These are phyloP conservation scores for Pelobates fuscus DNA, from an alignment of 2,113 vertebrate genomes.

Conservation along the genomic window DNA sequence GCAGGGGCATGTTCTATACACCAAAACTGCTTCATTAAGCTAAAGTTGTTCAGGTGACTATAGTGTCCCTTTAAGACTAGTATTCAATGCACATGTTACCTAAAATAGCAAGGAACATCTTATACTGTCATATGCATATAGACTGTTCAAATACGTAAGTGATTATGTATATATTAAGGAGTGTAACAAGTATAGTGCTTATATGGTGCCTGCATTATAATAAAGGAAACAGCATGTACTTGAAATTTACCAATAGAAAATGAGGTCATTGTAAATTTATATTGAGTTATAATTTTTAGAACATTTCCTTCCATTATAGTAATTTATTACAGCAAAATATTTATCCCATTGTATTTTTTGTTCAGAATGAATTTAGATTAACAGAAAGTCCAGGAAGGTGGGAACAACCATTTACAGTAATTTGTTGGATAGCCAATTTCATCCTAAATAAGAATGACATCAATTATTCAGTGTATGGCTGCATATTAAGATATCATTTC, in stretches of 20 bases:
- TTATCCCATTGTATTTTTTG: constrained; percentile 20
- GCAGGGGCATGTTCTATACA: too few species aligned
- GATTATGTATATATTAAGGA: too few species aligned
- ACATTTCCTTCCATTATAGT: constrained; percentile 42
- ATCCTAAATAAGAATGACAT: constrained; percentile 30
- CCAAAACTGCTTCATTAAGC: too few species aligned
- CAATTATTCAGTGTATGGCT: constrained; percentile 32
- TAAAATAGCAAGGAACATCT: too few species aligned
- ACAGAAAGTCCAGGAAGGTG: constrained; percentile 34
- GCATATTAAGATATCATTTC: constrained; percentile 14
- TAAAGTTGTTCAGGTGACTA: too few species aligned
- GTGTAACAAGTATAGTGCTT: too few species aligned
- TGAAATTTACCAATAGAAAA: constrained; percentile 18
- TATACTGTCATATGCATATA: too few species aligned
- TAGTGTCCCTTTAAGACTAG: too few species aligned
- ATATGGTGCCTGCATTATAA: too few species aligned
- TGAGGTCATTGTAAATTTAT: constrained; percentile 37
- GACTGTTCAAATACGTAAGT: too few species aligned
- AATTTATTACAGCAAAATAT: constrained; percentile 47
- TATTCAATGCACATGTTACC: too few species aligned
- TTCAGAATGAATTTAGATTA: constrained; percentile 9
- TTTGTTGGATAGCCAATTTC: constrained; percentile 21
- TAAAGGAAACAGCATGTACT: too few species aligned
- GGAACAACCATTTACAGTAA: constrained; percentile 41
- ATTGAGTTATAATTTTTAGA: constrained; percentile 39